Evolutionary conservation across 2,113 vertebrate genomes (phyloP).

Genomic region (Mugil cephalus): DNA sequence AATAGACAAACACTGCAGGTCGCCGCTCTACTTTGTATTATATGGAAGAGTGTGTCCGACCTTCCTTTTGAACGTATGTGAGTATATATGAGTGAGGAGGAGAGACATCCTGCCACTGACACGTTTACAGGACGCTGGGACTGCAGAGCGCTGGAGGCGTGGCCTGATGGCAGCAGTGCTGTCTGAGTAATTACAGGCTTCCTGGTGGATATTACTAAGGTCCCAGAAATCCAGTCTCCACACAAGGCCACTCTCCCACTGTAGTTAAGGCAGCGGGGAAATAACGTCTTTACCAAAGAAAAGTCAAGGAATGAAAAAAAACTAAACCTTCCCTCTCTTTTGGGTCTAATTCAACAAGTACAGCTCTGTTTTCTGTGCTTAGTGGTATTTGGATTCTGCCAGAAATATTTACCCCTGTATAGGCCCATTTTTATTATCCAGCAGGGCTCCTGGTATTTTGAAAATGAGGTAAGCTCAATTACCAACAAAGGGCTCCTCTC

Average conservation of each 20-base stretch:
- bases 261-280: constrained; percentile 40
- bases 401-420: constrained; percentile 69
- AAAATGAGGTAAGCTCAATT: constrained; percentile 78
- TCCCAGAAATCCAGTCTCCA: constrained; percentile 77
- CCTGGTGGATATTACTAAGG: constrained; percentile 86
- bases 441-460: constrained; percentile 72
- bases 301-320: constrained; percentile 64
- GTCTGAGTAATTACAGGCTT: constrained; percentile 89
- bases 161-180: constrained; percentile 81
- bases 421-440: constrained; percentile 71
- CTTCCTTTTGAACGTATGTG: constrained; percentile 33
- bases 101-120: constrained; percentile 71
- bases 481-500: constrained; percentile 81
- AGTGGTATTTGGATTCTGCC: constrained; percentile 59
- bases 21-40: constrained; percentile 21
- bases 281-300: constrained; percentile 53
- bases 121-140: constrained; percentile 75
- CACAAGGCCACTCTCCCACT: constrained; percentile 73
- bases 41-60: constrained; percentile 23
- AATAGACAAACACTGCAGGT: constrained; percentile 7
- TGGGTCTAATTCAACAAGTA: constrained; percentile 62
- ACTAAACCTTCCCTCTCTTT: constrained; percentile 44
- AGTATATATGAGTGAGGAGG: constrained; percentile 29
- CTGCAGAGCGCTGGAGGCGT: constrained; percentile 75
- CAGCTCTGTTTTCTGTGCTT: constrained; percentile 51